Evolutionary conservation across 2,888 invertebrate genomes (phyloP), one percentile per base, ranked within the genome.

Genomic region (Mimumesa dahlbomi): DNA sequence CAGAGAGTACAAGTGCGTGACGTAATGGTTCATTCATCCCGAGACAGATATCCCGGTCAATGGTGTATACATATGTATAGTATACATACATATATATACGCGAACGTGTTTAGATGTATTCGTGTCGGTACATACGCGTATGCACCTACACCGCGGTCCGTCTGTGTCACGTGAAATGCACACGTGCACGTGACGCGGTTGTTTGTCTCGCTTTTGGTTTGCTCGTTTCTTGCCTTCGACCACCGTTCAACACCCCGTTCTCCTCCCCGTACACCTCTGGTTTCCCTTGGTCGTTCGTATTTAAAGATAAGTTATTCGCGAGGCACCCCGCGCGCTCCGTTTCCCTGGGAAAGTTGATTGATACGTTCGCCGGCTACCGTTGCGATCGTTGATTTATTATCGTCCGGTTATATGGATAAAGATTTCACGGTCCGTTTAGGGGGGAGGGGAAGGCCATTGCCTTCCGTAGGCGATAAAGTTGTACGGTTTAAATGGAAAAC

Each of bases 1-100:
- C 82, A 75, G 84, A 83, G 87, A 84, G 84, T 85, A 86, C 84
- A 86, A 86, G 84, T 84, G 86, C 85, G 86, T 88, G 88, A 88
- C 87, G 87, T 87, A 87, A 87, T 86, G 83, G 87, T 87, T 87
- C 88, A 88, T 88, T 88, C 87, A 88, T 88, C 87, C 86, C 84
- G 82, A 82, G 85, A 85, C 85, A 87, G 87, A 87, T 87, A 87
- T 85, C 82, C 84, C 86, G 85, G 87, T 87, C 87, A 87, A 87
- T 87, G 87, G 86, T 86, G 82, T 84, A 82, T 81, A 82, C 84
- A 79, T 81, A 82, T 73, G 49, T 56, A 40, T 73, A 52, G n/a
- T n/a, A 82, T 84, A 79, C 82, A 82, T 73, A 52, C 59, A 40
- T 73, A 52, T 43, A 63, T 38, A 56, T 36, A 50, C 40, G 42